Conservation (phyloP, 2,797 vertebrate genomes). For the Geotrypetes seraphini region DNA sequence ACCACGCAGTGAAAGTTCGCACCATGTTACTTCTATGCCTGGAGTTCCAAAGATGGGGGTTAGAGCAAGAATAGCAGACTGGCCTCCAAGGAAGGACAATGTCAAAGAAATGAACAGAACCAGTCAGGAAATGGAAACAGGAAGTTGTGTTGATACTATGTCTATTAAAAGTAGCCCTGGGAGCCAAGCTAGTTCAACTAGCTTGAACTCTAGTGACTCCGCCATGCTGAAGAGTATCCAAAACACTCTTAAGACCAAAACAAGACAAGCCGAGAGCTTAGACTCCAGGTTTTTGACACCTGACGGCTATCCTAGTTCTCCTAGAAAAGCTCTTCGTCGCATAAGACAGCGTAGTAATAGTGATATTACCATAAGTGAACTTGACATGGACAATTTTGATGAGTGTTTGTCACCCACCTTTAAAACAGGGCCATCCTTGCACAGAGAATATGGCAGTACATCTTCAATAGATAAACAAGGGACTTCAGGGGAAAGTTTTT, state of each 20-base stretch:
- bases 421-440: conserved; percentile 79
- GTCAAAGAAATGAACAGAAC: conserved; percentile 58
- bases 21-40: conserved; percentile 69
- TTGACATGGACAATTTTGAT: conserved; percentile 89
- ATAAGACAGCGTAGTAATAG: conserved; percentile 93
- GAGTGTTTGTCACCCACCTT: conserved; percentile 84
- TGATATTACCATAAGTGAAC: conserved; percentile 88
- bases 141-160: conserved; percentile 62
- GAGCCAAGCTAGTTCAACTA: conserved; percentile 75
- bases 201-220: conserved; percentile 77
- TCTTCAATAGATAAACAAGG: conserved; percentile 96
- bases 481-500: conserved; percentile 80
- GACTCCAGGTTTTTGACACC: conserved; percentile 75
- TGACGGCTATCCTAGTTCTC: conserved; percentile 64
- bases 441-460: conserved; percentile 92
- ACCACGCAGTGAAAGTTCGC: conserved; percentile 72
- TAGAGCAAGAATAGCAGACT: conserved; percentile 88
- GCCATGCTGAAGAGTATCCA: conserved; percentile 90
- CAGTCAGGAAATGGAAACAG: conserved; percentile 63
- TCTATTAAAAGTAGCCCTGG: conserved; percentile 67
- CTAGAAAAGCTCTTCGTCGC: conserved; percentile 69
- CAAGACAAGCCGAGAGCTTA: conserved; percentile 63
- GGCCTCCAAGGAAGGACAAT: conserved; percentile 88
- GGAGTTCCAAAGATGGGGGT: conserved; percentile 97
- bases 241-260: conserved; percentile 79